Conservation (phyloP, 2,113 vertebrate genomes). For the Phylloscopus trochiloides region DNA sequence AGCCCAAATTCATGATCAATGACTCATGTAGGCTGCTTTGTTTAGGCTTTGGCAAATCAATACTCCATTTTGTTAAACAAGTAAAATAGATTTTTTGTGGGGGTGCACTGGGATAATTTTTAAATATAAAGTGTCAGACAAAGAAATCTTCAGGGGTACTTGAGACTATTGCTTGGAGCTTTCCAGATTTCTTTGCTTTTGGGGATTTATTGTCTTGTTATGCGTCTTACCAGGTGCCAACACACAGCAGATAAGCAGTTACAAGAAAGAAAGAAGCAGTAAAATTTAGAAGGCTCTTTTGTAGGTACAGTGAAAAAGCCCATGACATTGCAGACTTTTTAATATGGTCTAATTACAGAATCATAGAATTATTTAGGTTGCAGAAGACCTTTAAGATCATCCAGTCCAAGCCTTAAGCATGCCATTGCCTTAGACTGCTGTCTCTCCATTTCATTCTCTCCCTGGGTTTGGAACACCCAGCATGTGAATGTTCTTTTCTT, state of each 20-base stretch:
- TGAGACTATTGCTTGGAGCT: background rate
- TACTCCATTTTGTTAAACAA: slow-evolving; percentile 72
- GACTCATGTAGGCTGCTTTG: slow-evolving; percentile 64
- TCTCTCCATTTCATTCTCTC: background rate
- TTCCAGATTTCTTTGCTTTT: background rate
- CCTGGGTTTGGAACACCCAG: background rate
- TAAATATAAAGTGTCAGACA: slow-evolving; percentile 39
- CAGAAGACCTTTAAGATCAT: background rate
- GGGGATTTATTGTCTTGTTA: background rate
- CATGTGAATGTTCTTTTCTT: background rate
- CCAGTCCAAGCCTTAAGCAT: background rate
- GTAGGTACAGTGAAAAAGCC: background rate
- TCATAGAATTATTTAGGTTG: background rate
- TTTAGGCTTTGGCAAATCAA: slow-evolving; percentile 71
- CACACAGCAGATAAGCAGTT: background rate
- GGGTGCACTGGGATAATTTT: slow-evolving; percentile 52
- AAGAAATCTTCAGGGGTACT: background rate
- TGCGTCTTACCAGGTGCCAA: background rate
- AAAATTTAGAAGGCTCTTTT: background rate
- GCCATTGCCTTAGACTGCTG: background rate
- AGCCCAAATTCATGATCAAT: slow-evolving; percentile 71
- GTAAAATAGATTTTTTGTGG: slow-evolving; percentile 46
- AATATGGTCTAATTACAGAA: background rate
- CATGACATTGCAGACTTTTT: background rate
- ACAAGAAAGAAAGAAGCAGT: background rate